Evolutionary conservation across 1,140 invertebrate species (phyloP).

Genomic region (Drosophila pseudoobscura): DNA sequence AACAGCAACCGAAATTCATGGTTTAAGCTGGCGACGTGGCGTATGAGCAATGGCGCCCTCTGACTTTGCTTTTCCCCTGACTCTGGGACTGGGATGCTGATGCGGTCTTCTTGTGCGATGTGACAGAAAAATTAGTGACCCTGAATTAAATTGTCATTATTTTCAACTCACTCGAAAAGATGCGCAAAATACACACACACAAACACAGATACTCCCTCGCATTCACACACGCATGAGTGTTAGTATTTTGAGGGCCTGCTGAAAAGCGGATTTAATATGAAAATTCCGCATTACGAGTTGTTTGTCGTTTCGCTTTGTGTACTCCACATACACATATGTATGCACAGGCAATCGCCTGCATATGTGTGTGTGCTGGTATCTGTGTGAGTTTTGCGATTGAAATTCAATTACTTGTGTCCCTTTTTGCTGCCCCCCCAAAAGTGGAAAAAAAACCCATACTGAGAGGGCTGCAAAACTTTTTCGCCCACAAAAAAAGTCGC

Average conservation of each 20-base stretch:
- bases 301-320: conserved; percentile 75
- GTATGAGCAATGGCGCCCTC: conserved; percentile 62
- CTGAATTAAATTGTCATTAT: conserved; percentile 82
- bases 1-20: conserved; percentile 47
- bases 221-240: conserved; percentile 9
- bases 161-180: conserved; percentile 79
- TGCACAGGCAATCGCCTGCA: conserved; percentile 28
- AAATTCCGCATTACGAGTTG: conserved; percentile 80
- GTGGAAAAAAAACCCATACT: conserved; percentile 5
- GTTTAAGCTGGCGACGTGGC: conserved; percentile 36
- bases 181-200: conserved; percentile 47
- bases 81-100: conserved; percentile 11
- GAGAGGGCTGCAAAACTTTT: conserved; percentile 55
- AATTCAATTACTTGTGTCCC: conserved; percentile 80
- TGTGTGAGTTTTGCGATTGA: conserved; percentile 70
- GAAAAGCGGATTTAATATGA: conserved; percentile 79
- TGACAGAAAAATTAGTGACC: conserved; percentile 82
- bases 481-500: conserved; percentile 39
- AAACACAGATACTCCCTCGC: conserved; percentile 19
- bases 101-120: conserved; percentile 69
- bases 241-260: conserved; percentile 58
- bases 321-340: conserved; percentile 25
- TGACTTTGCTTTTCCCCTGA: conserved; percentile 18
- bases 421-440: conserved; percentile 61
- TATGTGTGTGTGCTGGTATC: conserved; percentile 12